A percentile compares a stretch with the other conserved stretches of the same genome.
phyloP scores from a whole-genome alignment of 2,888 invertebrate genomes.

The Eubasilissa splendida region DNA sequence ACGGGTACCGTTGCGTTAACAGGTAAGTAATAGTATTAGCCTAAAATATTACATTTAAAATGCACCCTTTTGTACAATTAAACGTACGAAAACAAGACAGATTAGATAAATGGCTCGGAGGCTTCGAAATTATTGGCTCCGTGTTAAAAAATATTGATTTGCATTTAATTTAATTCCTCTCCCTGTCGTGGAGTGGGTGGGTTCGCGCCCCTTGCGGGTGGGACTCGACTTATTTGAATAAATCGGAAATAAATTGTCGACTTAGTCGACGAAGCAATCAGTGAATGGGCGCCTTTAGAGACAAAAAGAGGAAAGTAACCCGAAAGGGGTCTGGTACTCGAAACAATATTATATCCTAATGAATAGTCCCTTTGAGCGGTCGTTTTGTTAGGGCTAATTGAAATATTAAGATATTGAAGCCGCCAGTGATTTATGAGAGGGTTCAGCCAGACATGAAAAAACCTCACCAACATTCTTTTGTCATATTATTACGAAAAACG shows the following conservation, averaged over 20 bases:
- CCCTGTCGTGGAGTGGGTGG: not conserved
- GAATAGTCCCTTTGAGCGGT: constrained; percentile 12
- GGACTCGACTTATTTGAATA: constrained; percentile 52
- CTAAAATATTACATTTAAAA: no score
- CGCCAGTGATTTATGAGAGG: constrained; percentile 1
- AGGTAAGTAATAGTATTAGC: no score
- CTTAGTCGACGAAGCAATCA: constrained; percentile 53
- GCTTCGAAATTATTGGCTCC: not conserved
- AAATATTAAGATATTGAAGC: constrained; percentile 30
- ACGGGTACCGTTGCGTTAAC: no score
- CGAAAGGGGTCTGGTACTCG: constrained; percentile 9
- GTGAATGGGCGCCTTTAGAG: constrained; percentile 40
- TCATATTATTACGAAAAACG: no score
- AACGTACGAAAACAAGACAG: no score
- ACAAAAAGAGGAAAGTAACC: constrained; percentile 27
- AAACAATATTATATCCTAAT: constrained; percentile 37
- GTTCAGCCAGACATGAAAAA: not conserved
- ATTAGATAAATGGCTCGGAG: no score
- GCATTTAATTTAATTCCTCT: constrained; percentile 4
- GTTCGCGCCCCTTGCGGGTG: not conserved
- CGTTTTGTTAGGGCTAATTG: constrained; percentile 30
- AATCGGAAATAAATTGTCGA: constrained; percentile 56
- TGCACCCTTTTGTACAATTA: no score
- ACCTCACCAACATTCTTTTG: no score
- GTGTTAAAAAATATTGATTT: constrained; percentile 26